Percentiles rank a stretch among this genome's conserved stretches.
Conservation (phyloP, 2,888 invertebrate genomes). For the Phalangium opilio region DNA sequence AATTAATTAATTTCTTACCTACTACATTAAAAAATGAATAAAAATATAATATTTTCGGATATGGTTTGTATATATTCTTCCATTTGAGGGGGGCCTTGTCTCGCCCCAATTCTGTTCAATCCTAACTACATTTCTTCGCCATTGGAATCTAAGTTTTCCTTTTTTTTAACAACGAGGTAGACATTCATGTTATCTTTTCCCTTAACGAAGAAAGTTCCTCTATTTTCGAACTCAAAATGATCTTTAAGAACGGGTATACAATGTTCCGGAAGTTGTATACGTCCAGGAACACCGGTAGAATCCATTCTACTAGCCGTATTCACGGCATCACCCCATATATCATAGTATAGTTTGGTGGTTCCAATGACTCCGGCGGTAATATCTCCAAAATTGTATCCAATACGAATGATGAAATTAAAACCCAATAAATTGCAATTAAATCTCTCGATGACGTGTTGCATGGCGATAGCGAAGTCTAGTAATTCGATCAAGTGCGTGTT, state of each 20-base stretch:
- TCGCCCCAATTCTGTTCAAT: no score
- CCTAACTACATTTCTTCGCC: no score
- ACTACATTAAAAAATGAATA: no score
- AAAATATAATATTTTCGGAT: no score
- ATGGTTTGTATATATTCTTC: no score
- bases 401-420: slow-evolving; percentile 63
- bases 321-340: slow-evolving; percentile 97
- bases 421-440: slow-evolving; percentile 80
- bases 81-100: no score
- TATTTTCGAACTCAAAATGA: slow-evolving; percentile 71
- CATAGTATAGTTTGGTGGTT: slow-evolving; percentile 86
- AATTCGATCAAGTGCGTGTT: slow-evolving; percentile 68
- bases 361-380: slow-evolving; percentile 93
- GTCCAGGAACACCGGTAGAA: slow-evolving; percentile 73
- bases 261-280: slow-evolving; percentile 65
- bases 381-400: slow-evolving; percentile 85
- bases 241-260: slow-evolving; percentile 52
- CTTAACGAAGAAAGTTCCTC: slow-evolving; percentile 88
- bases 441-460: slow-evolving; percentile 70
- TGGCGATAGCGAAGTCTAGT: slow-evolving; percentile 81
- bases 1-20: no score
- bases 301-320: slow-evolving; percentile 97
- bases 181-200: slow-evolving; percentile 94
- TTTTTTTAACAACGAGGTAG: slow-evolving; percentile 42
- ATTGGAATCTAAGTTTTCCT: slow-evolving; percentile 4